Conservation (phyloP, 2,113 vertebrate genomes). For the Indicator maculatus region DNA sequence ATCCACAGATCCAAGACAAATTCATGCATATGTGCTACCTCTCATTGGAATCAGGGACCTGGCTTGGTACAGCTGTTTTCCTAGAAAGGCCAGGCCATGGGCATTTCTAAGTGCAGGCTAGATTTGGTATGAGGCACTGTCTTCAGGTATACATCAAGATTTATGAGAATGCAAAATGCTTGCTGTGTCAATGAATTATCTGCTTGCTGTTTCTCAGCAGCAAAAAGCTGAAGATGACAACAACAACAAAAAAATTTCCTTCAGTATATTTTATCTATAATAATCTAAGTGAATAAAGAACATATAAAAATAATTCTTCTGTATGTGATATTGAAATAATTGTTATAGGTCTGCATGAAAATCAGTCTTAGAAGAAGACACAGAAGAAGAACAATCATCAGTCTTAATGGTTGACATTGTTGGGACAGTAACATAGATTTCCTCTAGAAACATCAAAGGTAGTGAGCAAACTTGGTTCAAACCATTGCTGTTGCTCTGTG, state of each 20-base stretch:
- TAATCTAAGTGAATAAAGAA: not conserved
- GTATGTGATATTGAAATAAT: not conserved
- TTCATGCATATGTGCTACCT: not conserved
- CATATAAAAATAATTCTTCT: not conserved
- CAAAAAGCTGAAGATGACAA: not conserved
- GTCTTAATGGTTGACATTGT: not conserved
- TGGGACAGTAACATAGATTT: conserved; percentile 26
- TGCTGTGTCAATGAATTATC: not conserved
- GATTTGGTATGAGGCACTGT: not conserved
- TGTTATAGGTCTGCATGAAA: not conserved
- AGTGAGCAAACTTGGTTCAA: not conserved
- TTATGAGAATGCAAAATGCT: not conserved
- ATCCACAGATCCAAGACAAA: not conserved
- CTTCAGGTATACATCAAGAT: not conserved
- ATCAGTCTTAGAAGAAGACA: too few species aligned
- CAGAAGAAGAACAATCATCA: not conserved
- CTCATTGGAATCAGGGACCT: not conserved
- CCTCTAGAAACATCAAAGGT: not conserved
- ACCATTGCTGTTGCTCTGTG: not conserved
- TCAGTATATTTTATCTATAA: not conserved
- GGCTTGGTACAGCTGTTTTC: not conserved
- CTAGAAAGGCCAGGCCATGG: not conserved
- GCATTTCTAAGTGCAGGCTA: not conserved
- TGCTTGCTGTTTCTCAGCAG: not conserved
- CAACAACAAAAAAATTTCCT: not conserved